A percentile compares a stretch with the other conserved stretches of the same genome.
Evolutionary conservation across 2,888 invertebrate species (phyloP).

Genomic region (Athalia circularis): DNA sequence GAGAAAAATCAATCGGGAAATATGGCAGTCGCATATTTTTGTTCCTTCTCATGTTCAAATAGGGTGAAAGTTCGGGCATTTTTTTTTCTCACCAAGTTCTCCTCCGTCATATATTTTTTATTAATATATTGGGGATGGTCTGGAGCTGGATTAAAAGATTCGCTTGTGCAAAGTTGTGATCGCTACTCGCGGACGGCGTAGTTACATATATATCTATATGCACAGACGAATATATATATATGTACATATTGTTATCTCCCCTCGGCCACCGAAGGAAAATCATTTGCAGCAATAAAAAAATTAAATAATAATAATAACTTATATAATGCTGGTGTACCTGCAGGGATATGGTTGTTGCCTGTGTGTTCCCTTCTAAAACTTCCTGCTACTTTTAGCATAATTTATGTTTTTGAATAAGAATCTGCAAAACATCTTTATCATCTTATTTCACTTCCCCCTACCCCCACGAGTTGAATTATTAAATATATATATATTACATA

Average conservation of each 20-base stretch:
- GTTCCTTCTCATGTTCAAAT: no score
- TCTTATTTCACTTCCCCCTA: not conserved
- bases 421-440: not conserved
- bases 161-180: constrained; percentile 32
- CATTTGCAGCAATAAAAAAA: not conserved
- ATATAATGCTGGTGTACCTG: constrained; percentile 61
- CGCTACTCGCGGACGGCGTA: constrained; percentile 53
- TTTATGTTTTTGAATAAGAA: constrained; percentile 3
- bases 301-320: constrained; percentile 49
- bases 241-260: no score
- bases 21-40: no score
- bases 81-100: not conserved
- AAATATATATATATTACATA: constrained; percentile 7
- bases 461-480: not conserved
- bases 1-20: no score
- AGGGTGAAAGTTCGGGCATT: no score
- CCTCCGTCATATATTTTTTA: not conserved
- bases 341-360: constrained; percentile 67
- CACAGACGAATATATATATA: no score
- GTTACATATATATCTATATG: constrained; percentile 44
- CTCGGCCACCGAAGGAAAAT: no score
- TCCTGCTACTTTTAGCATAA: constrained; percentile 40
- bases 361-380: constrained; percentile 60
- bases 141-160: not conserved
- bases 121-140: not conserved